phyloP scores from a whole-genome alignment of 2,113 vertebrate species.

The Mystacornis crossleyi region DNA sequence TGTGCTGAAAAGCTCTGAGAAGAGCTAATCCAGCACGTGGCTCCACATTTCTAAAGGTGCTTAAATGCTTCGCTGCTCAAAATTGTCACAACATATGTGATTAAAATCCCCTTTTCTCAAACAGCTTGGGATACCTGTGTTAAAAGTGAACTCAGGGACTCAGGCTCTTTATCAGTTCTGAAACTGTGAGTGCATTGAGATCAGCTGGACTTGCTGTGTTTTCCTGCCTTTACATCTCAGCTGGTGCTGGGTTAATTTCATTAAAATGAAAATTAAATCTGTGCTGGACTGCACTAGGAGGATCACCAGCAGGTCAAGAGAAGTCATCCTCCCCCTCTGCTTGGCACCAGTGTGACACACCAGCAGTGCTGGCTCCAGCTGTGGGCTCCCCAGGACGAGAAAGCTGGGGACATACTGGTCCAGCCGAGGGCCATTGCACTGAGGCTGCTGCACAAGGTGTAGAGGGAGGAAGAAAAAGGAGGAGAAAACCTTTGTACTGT shows the following conservation, averaged over 20 bases:
- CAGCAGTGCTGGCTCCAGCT: neutral
- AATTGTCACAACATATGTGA: neutral
- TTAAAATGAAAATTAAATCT: neutral
- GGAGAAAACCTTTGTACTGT: neutral
- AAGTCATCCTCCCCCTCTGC: neutral
- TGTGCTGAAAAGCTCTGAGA: neutral
- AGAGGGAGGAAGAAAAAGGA: neutral
- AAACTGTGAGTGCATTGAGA: neutral
- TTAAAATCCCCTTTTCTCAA: constrained; percentile 1
- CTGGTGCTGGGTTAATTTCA: neutral
- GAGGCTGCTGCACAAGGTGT: rapidly evolving
- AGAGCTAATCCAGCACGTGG: rapidly evolving
- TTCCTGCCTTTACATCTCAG: neutral
- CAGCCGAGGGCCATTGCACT: neutral
- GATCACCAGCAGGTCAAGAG: neutral
- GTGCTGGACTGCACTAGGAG: neutral
- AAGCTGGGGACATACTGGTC: neutral
- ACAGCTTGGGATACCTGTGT: neutral
- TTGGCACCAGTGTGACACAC: neutral
- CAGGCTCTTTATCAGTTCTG: neutral
- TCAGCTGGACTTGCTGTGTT: neutral
- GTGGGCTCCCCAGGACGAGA: neutral
- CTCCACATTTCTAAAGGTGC: neutral
- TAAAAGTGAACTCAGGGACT: neutral
- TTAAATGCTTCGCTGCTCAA: neutral